These are phyloP conservation scores for Platypus cylindrus DNA, from an alignment of 2,888 invertebrate species.

Conservation along the genomic window DNA sequence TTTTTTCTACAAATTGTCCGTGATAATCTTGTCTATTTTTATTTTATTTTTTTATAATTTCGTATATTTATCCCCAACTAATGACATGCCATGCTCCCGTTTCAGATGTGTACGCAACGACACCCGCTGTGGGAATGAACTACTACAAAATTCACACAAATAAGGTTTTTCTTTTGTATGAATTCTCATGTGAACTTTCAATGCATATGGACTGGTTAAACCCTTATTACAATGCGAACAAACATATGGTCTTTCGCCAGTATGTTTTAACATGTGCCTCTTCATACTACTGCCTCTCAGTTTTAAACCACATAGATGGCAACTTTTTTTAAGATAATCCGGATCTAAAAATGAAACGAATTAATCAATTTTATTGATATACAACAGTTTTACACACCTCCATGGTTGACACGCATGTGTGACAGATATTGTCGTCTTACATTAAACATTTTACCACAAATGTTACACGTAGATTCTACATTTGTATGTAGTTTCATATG, in stretches of 20 bases:
- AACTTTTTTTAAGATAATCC: slow-evolving; percentile 23
- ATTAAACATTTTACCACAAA: slow-evolving; percentile 26
- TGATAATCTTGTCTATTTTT: too few species aligned
- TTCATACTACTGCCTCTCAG: slow-evolving; percentile 20
- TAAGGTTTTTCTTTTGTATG: slow-evolving; percentile 28
- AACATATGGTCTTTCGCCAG: slow-evolving; percentile 24
- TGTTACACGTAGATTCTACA: slow-evolving; percentile 23
- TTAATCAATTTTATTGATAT: not conserved
- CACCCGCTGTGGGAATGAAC: slow-evolving; percentile 25
- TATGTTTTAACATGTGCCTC: slow-evolving; percentile 25
- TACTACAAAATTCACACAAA: slow-evolving; percentile 17
- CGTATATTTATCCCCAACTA: too few species aligned
- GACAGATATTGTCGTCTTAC: slow-evolving; percentile 24
- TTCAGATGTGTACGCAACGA: slow-evolving; percentile 25
- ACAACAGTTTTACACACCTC: slow-evolving; percentile 20
- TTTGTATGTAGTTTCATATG: slow-evolving; percentile 25
- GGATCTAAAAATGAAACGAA: slow-evolving; percentile 21
- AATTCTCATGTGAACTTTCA: slow-evolving; percentile 23
- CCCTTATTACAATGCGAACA: slow-evolving; percentile 24
- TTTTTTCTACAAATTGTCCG: too few species aligned
- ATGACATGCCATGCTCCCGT: slow-evolving; percentile 26
- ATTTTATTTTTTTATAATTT: too few species aligned
- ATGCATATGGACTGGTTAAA: slow-evolving; percentile 23
- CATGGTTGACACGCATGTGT: too few species aligned
- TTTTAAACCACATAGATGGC: slow-evolving; percentile 25